Conservation (phyloP, 2,888 invertebrate species). For the Clistopyga incitator region DNA sequence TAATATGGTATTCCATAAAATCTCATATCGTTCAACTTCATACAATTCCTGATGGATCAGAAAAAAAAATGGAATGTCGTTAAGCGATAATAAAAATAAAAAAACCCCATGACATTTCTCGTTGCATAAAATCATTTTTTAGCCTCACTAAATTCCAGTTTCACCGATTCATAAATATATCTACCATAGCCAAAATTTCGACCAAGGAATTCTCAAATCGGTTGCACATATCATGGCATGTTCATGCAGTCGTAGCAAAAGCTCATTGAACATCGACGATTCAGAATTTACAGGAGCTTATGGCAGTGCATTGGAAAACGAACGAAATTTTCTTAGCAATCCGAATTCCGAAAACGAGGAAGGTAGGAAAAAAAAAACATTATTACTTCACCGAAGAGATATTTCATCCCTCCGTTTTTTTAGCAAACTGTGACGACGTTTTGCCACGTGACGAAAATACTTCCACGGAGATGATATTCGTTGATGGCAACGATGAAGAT, state of each 20-base stretch:
- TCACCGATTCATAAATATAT: not conserved
- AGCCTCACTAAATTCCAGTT: conserved; percentile 19
- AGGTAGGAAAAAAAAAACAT: conserved; percentile 10
- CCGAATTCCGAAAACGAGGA: conserved; percentile 6
- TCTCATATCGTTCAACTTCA: no score
- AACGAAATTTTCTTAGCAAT: conserved; percentile 14
- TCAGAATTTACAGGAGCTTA: not conserved
- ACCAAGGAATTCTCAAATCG: not conserved
- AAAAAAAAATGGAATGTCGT: conserved; percentile 3
- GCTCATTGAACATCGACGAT: not conserved
- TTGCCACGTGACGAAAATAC: not conserved
- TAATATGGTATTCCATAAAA: no score
- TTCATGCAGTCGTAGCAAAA: not conserved
- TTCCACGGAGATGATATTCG: conserved; percentile 64
- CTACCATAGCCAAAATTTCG: not conserved
- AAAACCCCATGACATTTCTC: not conserved
- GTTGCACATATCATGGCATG: conserved; percentile 14
- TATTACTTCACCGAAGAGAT: not conserved
- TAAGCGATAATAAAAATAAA: conserved; percentile 1
- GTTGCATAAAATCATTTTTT: not conserved
- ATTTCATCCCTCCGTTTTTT: not conserved
- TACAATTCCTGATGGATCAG: not conserved
- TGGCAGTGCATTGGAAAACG: conserved; percentile 23
- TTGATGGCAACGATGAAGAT: conserved; percentile 70
- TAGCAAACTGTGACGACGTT: conserved; percentile 11